These are phyloP conservation scores for Priocnemis perturbator DNA, from an alignment of 2,888 invertebrate species.

Conservation along the genomic window DNA sequence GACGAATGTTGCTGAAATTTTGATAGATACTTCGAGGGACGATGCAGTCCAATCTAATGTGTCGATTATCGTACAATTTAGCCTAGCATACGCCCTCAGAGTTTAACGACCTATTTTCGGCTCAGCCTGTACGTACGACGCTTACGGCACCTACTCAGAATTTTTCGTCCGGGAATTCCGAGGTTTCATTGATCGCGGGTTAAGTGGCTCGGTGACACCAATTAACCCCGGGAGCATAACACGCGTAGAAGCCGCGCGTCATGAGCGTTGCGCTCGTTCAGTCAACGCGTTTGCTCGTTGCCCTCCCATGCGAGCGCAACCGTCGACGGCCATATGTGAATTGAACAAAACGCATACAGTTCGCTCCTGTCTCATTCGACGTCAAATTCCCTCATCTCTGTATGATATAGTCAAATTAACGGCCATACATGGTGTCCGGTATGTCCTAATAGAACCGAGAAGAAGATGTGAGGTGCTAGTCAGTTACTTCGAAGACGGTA, in stretches of 20 bases:
- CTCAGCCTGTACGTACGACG: slow-evolving; percentile 3
- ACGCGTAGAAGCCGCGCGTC: slow-evolving; percentile 49
- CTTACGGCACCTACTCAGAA: slow-evolving; percentile 29
- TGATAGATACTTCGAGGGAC: too few relatives aligned
- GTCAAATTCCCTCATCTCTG: neutral
- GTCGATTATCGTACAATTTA: too few relatives aligned
- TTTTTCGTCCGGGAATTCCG: slow-evolving; percentile 56
- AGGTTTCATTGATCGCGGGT: slow-evolving; percentile 65
- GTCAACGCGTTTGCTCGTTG: slow-evolving; percentile 18
- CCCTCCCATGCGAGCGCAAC: slow-evolving; percentile 12
- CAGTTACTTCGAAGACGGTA: too few relatives aligned
- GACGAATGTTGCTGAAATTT: too few relatives aligned
- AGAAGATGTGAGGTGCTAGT: too few relatives aligned
- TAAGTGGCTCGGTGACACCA: slow-evolving; percentile 62
- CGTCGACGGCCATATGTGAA: neutral
- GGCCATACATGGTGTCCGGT: too few relatives aligned
- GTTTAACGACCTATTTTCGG: neutral
- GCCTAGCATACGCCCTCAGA: too few relatives aligned
- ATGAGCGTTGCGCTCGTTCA: slow-evolving; percentile 31
- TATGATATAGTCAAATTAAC: too few relatives aligned
- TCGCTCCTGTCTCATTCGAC: neutral
- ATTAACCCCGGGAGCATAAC: slow-evolving; percentile 52
- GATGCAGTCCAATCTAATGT: too few relatives aligned
- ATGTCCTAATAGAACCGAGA: too few relatives aligned
- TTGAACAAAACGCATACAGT: neutral